Conservation (phyloP, 2,113 vertebrate genomes). For the Brachionichthys hirsutus region DNA sequence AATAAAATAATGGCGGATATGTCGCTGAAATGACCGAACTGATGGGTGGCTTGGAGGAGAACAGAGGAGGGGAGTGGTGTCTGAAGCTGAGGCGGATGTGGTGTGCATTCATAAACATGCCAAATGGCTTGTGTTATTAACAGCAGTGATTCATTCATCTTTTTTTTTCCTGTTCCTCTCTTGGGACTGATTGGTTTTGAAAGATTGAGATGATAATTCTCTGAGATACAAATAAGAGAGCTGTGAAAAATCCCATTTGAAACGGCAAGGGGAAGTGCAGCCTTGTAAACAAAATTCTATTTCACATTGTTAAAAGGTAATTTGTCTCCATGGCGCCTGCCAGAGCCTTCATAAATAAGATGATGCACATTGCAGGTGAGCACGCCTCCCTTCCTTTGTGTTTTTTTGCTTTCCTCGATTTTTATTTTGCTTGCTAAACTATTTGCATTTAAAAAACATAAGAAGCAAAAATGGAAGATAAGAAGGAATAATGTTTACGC, state of each 20-base stretch:
- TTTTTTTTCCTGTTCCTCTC: constrained; percentile 48
- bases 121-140: constrained; percentile 72
- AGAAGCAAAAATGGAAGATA: constrained; percentile 38
- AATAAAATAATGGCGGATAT: constrained; percentile 47
- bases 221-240: constrained; percentile 74
- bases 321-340: constrained; percentile 77
- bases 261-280: constrained; percentile 70
- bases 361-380: constrained; percentile 74
- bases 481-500: constrained; percentile 32
- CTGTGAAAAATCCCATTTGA: constrained; percentile 80
- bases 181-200: constrained; percentile 74
- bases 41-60: constrained; percentile 27
- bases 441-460: constrained; percentile 54
- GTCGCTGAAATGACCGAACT: constrained; percentile 38
- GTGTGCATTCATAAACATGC: constrained; percentile 62
- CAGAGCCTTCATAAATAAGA: constrained; percentile 80
- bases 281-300: constrained; percentile 84
- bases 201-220: constrained; percentile 77
- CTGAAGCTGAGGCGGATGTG: constrained; percentile 21
- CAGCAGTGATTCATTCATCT: constrained; percentile 50
- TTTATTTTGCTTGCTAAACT: constrained; percentile 39
- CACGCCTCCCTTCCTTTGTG: constrained; percentile 27
- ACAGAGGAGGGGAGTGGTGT: constrained; percentile 2
- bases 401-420: constrained; percentile 33
- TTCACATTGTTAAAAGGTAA: constrained; percentile 83